Evolutionary conservation across 2,113 vertebrate genomes (phyloP), one percentile per base, ranked within the genome.

Genomic region (Ramphastos sulfuratus): DNA sequence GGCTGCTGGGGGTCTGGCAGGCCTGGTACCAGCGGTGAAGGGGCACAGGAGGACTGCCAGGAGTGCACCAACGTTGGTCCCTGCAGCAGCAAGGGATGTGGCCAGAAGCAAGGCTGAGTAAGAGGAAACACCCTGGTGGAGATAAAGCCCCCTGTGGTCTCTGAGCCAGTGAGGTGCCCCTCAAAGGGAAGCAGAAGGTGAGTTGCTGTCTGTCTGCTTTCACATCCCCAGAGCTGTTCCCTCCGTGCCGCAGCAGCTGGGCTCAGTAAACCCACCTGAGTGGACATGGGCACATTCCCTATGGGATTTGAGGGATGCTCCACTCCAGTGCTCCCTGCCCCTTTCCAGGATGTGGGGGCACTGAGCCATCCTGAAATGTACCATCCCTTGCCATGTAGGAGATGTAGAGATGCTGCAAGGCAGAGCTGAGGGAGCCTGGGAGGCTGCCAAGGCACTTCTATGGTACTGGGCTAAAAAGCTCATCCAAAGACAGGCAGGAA

Each of bases 371-470:
- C 64, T 67, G 85, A 80, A 72, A 60, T 9, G n/a, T n/a, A 30
- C 54, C 25, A 31, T 66, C 18, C 27, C 27, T 63, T 0, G 0
- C 33, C 0, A 0, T 1, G 31, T 21, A 73, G 66, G 42, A 78
- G 58, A 10, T 44, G n/a, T 37, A 60, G 73, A 78, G 50, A 21
- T 16, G 18, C 12, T 60, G 50, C 66, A 56, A 59, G 16, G 67
- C 28, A 79, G 67, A 66, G 82, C 48, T 74, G 19, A n/a, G 67
- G 71, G 46, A 85, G 42, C 73, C 58, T 2, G 9, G 27, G 44
- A 75, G 39, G 21, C 64, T 65, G 77, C 70, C 78, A 65, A 61
- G 30, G 52, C 55, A 70, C 67, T 84, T 88, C 48, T 50, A 6
- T 55, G 52, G 74, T n/a, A 55, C 23, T 14, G 48, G 25, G 80